phyloP scores from a whole-genome alignment of 2,888 invertebrate species.

The Drosophila tanythrix region DNA sequence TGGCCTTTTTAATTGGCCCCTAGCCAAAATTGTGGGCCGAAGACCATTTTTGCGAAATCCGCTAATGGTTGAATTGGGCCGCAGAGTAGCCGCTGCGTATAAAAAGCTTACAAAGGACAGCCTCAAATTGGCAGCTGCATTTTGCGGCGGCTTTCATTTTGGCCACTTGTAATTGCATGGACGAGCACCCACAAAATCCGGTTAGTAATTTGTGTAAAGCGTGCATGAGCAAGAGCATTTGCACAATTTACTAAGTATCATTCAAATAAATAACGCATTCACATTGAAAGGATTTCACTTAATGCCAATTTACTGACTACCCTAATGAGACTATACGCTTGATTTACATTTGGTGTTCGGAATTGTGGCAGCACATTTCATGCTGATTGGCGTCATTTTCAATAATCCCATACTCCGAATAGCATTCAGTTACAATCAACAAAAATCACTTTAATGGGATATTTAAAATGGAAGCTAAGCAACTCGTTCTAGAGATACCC shows the following conservation, averaged over 20 bases:
- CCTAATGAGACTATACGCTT: neutral
- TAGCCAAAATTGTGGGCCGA: slow-evolving; percentile 14
- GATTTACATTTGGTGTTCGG: neutral
- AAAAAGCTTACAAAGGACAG: slow-evolving; percentile 46
- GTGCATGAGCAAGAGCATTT: neutral
- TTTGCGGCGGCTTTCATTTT: slow-evolving; percentile 61
- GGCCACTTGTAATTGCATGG: slow-evolving; percentile 44
- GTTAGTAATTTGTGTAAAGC: neutral
- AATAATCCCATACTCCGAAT: neutral
- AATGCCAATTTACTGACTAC: neutral
- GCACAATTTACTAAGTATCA: neutral
- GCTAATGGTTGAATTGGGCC: slow-evolving; percentile 61
- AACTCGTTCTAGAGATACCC: neutral
- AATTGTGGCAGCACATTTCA: neutral
- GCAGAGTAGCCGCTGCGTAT: slow-evolving; percentile 34
- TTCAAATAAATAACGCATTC: neutral
- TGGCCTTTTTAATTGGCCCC: slow-evolving; percentile 59
- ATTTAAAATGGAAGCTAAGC: neutral
- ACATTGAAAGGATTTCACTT: neutral
- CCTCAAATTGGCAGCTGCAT: slow-evolving; percentile 55
- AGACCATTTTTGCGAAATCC: slow-evolving; percentile 21
- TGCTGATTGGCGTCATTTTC: neutral
- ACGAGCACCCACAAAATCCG: slow-evolving; percentile 9
- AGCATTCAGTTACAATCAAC: neutral
- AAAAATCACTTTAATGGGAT: neutral